Evolutionary conservation across 1,140 invertebrate genomes (phyloP), one percentile per base, ranked within the genome.

Genomic region (Euura lappo): DNA sequence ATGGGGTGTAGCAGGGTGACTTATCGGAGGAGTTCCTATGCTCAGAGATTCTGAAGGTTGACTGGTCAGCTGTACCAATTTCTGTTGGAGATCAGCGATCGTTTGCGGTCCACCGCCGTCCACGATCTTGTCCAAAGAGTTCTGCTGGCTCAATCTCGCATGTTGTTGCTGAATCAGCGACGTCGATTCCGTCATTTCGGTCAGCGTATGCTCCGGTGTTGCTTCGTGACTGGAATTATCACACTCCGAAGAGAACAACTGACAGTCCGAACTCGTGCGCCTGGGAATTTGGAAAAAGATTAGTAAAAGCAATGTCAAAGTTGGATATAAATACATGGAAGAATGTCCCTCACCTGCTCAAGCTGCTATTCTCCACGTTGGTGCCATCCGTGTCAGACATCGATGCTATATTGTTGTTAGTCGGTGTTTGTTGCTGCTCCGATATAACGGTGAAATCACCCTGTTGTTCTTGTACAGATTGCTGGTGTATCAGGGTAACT

Each of bases 1-100:
- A 74, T 90, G 88, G 5, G 91, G 91, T 1, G 91, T 92, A 5
- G 90, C 87, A 13, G 90, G 90, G 79, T 91, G 90, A 78, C 88
- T 89, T 47, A 85, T 80, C 72, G 88, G 83, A 4, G 85, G 88
- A 65, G 89, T 90, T 43, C 83, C 85, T 47, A 87, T 81, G 44
- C 85, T 84, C 7, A 86, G 70, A 11, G 86, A 82, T 79, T 90
- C 89, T n/a, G 86, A 85, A 44, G 89, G 89, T 72, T 90, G 89
- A 79, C 86, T 89, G 65, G 90, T 91, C 71, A 91, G 74, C 78
- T 90, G 88, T 5, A 86, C 81, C 69, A 90, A 82, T 78, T 90
- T 90, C 65, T 90, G 88, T 71, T 90, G 89, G 2, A 91, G 77
- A 79, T 90, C 89, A 4, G 88, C 89, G 71, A 90, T 90, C 4